Percentiles rank a stretch among this genome's conserved stretches.
phyloP scores from a whole-genome alignment of 2,888 invertebrate genomes.

The Campaea margaritaria region DNA sequence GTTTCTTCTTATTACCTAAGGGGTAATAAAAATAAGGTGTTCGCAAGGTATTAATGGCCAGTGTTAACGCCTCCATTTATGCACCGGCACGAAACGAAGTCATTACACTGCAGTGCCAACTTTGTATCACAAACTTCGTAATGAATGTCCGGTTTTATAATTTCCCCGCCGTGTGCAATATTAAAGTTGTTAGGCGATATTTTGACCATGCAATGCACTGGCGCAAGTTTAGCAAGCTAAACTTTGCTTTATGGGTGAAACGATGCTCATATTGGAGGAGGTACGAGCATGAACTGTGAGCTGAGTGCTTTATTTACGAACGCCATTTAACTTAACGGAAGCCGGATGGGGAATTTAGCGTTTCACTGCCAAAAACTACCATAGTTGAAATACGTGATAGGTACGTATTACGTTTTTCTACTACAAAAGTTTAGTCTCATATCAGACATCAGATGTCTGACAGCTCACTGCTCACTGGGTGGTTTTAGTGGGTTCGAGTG shows the following conservation, averaged over 20 bases:
- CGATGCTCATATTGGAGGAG: conserved; percentile 4
- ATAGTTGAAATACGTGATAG: too few species aligned
- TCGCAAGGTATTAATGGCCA: conserved; percentile 57
- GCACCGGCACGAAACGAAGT: conserved; percentile 69
- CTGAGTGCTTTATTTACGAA: conserved; percentile 5
- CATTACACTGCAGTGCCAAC: conserved; percentile 67
- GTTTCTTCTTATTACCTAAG: conserved; percentile 52
- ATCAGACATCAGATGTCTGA: too few species aligned
- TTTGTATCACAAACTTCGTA: conserved; percentile 68
- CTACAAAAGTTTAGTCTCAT: too few species aligned
- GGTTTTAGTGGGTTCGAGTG: too few species aligned
- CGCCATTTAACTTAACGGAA: conserved; percentile 10
- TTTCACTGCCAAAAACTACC: too few species aligned
- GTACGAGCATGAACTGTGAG: not conserved
- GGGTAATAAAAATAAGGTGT: conserved; percentile 41
- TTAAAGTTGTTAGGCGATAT: conserved; percentile 62
- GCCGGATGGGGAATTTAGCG: too few species aligned
- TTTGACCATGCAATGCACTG: conserved; percentile 53
- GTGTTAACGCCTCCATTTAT: conserved; percentile 67
- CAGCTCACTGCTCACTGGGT: too few species aligned
- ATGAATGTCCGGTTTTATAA: conserved; percentile 72
- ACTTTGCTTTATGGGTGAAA: conserved; percentile 43
- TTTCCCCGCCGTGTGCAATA: conserved; percentile 62
- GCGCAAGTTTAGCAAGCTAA: conserved; percentile 35
- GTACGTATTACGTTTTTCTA: too few species aligned